A percentile compares a stretch with the other conserved stretches of the same genome.
phyloP scores from a whole-genome alignment of 1,140 invertebrate species.

The Drosophila prosaltans region DNA sequence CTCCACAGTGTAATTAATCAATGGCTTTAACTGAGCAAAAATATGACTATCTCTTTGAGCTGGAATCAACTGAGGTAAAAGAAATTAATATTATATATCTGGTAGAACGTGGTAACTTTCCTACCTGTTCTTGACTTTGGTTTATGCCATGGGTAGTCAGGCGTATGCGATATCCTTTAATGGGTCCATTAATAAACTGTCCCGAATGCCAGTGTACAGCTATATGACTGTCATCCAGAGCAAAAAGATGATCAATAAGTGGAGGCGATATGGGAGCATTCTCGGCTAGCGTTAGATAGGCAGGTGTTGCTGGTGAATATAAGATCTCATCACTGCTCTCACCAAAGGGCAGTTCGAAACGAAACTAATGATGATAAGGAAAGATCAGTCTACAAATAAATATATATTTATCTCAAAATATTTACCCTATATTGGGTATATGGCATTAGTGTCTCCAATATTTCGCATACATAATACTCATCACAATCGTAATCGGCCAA shows the following conservation, averaged over 20 bases:
- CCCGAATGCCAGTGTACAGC: constrained; percentile 95
- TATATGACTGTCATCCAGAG: constrained; percentile 92
- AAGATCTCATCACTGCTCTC: constrained; percentile 88
- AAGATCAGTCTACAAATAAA: not conserved
- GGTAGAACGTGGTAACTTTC: not conserved
- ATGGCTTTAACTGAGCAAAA: constrained; percentile 90
- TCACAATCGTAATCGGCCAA: constrained; percentile 85
- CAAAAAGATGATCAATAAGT: constrained; percentile 88
- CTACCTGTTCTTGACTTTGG: constrained; percentile 44
- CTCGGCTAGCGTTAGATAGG: constrained; percentile 90
- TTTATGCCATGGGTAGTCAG: constrained; percentile 84
- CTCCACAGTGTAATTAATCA: constrained; percentile 90
- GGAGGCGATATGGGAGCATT: constrained; percentile 90
- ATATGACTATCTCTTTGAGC: constrained; percentile 82
- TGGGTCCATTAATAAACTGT: constrained; percentile 92
- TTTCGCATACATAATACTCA: constrained; percentile 72
- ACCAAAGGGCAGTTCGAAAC: constrained; percentile 91
- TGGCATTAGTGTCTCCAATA: constrained; percentile 89
- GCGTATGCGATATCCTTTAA: constrained; percentile 87
- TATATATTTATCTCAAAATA: too few species aligned
- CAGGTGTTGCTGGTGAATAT: constrained; percentile 90
- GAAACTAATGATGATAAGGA: constrained; percentile 83
- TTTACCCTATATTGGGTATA: constrained; percentile 94
- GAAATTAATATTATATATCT: not conserved
- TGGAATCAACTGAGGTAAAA: constrained; percentile 33